Evolutionary conservation across 2,888 invertebrate species (phyloP).

Genomic region (Amiota communis): DNA sequence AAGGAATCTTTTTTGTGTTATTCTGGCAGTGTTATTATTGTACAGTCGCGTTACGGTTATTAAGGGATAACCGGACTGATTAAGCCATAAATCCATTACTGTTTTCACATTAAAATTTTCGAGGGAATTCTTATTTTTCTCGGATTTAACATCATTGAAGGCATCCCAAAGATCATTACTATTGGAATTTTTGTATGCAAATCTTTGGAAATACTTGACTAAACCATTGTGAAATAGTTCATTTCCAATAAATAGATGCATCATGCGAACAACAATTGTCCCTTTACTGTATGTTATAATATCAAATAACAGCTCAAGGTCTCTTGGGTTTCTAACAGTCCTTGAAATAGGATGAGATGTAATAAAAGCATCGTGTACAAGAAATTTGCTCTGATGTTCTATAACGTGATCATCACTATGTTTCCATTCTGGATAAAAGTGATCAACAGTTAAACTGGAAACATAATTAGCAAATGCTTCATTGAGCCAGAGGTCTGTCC

Average conservation of each 20-base stretch:
- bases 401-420: neutral
- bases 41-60: slow-evolving; percentile 77
- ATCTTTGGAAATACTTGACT: slow-evolving; percentile 78
- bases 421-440: slow-evolving; percentile 51
- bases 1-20: slow-evolving; percentile 73
- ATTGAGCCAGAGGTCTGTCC: slow-evolving; percentile 84
- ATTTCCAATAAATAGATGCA: slow-evolving; percentile 86
- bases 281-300: slow-evolving; percentile 87
- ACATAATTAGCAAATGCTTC: slow-evolving; percentile 82
- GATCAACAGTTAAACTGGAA: slow-evolving; percentile 62
- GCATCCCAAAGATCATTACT: slow-evolving; percentile 84
- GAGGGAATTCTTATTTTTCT: slow-evolving; percentile 76
- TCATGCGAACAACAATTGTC: slow-evolving; percentile 88
- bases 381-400: slow-evolving; percentile 75
- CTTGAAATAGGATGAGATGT: slow-evolving; percentile 85
- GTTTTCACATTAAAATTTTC: slow-evolving; percentile 77
- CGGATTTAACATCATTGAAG: slow-evolving; percentile 55
- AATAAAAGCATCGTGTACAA: slow-evolving; percentile 79
- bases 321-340: slow-evolving; percentile 80
- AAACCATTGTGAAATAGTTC: slow-evolving; percentile 78
- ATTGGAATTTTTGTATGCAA: slow-evolving; percentile 80
- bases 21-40: slow-evolving; percentile 73
- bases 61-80: slow-evolving; percentile 87
- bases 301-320: slow-evolving; percentile 86
- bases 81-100: slow-evolving; percentile 88